Conservation (phyloP, 2,797 vertebrate species). For the Tinamus major region DNA sequence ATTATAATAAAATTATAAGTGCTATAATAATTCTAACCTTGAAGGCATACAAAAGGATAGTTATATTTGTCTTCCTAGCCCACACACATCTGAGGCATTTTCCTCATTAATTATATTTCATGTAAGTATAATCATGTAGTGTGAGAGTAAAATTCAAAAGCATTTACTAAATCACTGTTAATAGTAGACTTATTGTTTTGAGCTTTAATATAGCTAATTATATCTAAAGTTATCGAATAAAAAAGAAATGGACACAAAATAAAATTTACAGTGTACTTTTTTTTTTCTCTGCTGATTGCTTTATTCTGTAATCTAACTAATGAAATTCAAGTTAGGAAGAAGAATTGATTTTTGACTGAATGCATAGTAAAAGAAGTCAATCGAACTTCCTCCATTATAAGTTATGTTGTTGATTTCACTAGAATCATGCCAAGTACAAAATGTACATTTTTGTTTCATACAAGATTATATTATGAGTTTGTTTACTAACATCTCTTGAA, state of each 20-base stretch:
- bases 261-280: constrained; percentile 13
- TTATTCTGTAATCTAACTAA: constrained; percentile 73
- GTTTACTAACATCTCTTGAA: not conserved
- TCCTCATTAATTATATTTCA: constrained; percentile 81
- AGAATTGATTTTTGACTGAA: not conserved
- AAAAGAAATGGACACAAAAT: constrained; percentile 32
- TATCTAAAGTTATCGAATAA: constrained; percentile 43
- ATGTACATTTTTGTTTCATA: not conserved
- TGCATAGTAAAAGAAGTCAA: not conserved
- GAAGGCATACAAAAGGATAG: constrained; percentile 83
- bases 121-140: constrained; percentile 74
- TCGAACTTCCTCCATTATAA: not conserved
- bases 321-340: constrained; percentile 35
- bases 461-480: not conserved
- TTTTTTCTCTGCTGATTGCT: constrained; percentile 52
- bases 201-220: constrained; percentile 54
- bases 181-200: constrained; percentile 45
- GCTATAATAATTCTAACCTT: constrained; percentile 87
- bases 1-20: constrained; percentile 89
- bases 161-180: constrained; percentile 52
- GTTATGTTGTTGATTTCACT: not conserved
- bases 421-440: not conserved
- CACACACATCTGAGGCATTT: constrained; percentile 78
- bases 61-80: constrained; percentile 77
- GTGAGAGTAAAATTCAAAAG: constrained; percentile 68